A percentile compares a stretch with the other conserved stretches of the same genome.
Evolutionary conservation across 2,888 invertebrate genomes (phyloP).

Genomic region (Platycnemis pennipes): DNA sequence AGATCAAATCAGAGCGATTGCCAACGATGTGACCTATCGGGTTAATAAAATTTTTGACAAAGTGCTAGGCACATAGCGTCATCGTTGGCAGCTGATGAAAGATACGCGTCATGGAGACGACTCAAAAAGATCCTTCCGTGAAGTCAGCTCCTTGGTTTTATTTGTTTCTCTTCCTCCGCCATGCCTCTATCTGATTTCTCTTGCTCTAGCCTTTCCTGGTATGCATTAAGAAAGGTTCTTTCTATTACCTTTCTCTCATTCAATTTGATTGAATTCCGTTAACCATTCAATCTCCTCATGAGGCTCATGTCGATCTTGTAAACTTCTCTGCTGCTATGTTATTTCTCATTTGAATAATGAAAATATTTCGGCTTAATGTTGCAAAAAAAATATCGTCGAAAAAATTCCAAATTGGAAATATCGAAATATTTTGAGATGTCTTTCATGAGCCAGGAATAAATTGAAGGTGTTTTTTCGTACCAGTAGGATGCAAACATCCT

Average conservation of each 20-base stretch:
- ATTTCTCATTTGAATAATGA: no score
- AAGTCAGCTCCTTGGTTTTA: not conserved
- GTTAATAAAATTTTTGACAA: conserved; percentile 50
- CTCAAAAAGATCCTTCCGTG: conserved; percentile 5
- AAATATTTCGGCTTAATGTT: no score
- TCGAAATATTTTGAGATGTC: no score
- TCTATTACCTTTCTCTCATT: not conserved
- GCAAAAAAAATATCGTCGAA: no score
- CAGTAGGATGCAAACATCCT: no score
- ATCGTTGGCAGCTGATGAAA: conserved; percentile 53
- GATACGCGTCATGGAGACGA: not conserved
- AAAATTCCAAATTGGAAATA: no score
- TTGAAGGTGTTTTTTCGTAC: no score
- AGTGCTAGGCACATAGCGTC: conserved; percentile 1
- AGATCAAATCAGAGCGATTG: conserved; percentile 38
- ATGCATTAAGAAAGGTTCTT: not conserved
- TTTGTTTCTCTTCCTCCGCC: not conserved
- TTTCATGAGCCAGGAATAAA: no score
- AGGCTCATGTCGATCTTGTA: no score
- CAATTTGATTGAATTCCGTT: not conserved
- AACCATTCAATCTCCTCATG: not conserved
- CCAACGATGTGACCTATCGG: conserved; percentile 39
- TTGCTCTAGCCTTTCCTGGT: not conserved
- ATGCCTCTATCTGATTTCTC: not conserved
- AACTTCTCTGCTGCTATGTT: no score